Conservation (phyloP, 2,113 vertebrate genomes). For the Urocynchramus pylzowi region DNA sequence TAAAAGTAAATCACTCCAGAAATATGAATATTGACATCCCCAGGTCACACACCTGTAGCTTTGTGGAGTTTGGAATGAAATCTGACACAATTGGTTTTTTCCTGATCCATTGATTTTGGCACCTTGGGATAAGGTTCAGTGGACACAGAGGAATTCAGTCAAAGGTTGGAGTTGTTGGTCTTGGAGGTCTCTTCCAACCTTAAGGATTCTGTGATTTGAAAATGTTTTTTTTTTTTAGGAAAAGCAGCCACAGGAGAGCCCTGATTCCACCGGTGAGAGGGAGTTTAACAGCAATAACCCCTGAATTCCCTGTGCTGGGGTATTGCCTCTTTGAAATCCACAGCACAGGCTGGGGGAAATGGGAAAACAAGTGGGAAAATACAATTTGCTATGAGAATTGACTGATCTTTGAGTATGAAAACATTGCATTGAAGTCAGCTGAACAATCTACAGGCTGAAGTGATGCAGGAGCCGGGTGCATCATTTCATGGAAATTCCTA, state of each 20-base stretch:
- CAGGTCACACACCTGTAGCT: background rate
- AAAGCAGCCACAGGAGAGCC: background rate
- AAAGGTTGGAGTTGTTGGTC: background rate
- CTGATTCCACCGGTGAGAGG: accelerated
- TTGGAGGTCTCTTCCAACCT: background rate
- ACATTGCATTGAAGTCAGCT: background rate
- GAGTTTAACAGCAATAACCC: background rate
- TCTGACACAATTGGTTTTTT: accelerated
- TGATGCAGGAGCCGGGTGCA: background rate
- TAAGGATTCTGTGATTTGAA: background rate
- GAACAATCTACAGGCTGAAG: background rate
- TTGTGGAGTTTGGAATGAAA: background rate
- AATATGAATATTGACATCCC: background rate
- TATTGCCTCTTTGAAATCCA: background rate
- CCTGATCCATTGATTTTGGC: background rate
- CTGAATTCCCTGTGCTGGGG: background rate
- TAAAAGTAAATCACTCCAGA: background rate
- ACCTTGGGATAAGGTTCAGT: background rate
- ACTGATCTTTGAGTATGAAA: background rate
- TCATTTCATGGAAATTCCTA: background rate
- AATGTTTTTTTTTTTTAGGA: background rate
- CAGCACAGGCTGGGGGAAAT: background rate
- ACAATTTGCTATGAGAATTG: background rate
- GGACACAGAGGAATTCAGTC: background rate
- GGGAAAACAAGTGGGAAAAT: accelerated